Percentiles rank a stretch among this genome's conserved stretches.
Conservation (phyloP, 2,797 vertebrate species). For the Sciurus vulgaris region DNA sequence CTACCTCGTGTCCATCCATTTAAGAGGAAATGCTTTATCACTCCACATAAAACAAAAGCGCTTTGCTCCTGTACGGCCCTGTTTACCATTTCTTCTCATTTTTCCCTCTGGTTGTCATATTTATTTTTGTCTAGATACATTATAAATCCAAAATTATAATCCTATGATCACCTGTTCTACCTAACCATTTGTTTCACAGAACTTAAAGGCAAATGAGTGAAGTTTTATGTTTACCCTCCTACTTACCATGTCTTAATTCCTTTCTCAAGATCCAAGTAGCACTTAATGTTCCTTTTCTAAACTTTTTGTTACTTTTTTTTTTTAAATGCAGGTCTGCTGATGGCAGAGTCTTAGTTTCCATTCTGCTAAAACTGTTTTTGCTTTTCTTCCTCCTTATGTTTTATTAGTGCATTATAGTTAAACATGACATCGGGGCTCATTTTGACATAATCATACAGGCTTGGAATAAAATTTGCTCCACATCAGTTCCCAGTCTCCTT, state of each 20-base stretch:
- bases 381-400: no score
- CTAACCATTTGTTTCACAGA: not conserved
- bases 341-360: not conserved
- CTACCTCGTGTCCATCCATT: not conserved
- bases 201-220: not conserved
- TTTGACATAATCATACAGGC: no score
- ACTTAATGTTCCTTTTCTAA: not conserved
- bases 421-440: no score
- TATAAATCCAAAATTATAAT: not conserved
- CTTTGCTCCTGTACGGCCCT: not conserved
- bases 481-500: no score
- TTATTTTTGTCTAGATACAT: not conserved
- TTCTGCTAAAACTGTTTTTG: not conserved
- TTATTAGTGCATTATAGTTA: no score
- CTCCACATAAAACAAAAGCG: not conserved
- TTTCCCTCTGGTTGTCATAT: not conserved
- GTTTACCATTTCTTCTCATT: not conserved
- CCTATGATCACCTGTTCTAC: not conserved
- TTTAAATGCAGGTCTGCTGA: not conserved
- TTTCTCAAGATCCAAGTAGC: not conserved
- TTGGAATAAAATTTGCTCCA: no score
- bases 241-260: not conserved
- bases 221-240: not conserved
- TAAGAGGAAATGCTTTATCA: not conserved
- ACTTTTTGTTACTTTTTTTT: not conserved